These are phyloP conservation scores for Excalfactoria chinensis DNA, from an alignment of 2,113 vertebrate genomes.

Conservation along the genomic window DNA sequence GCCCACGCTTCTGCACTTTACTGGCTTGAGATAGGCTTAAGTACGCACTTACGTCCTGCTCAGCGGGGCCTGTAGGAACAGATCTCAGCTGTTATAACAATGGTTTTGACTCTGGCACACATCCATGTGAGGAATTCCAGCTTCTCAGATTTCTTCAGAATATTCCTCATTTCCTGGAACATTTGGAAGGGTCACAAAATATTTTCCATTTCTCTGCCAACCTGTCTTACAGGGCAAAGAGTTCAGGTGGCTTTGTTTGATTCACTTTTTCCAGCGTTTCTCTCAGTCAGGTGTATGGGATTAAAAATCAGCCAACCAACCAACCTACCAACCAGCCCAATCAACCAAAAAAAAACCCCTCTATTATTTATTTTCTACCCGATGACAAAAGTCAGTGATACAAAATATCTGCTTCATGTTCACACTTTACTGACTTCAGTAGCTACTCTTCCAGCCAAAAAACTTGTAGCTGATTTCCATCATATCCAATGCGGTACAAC, in stretches of 20 bases:
- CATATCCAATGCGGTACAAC: not conserved
- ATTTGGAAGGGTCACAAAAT: not conserved
- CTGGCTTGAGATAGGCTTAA: not conserved
- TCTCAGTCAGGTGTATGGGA: not conserved
- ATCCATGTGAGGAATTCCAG: not conserved
- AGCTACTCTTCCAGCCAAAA: not conserved
- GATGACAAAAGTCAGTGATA: not conserved
- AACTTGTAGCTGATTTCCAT: not conserved
- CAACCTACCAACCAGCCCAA: not conserved
- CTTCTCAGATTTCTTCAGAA: not conserved
- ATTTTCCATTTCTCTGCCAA: not conserved
- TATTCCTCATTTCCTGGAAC: slow-evolving; percentile 10
- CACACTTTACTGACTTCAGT: not conserved
- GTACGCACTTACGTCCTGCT: not conserved
- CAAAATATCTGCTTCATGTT: not conserved
- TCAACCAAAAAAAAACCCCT: not conserved
- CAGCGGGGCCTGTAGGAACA: not conserved
- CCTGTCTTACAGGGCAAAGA: not conserved
- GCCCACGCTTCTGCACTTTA: not conserved
- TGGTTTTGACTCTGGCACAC: not conserved
- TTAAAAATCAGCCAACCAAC: not conserved
- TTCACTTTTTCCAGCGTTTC: not conserved
- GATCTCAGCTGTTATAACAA: slow-evolving; percentile 47
- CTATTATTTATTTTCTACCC: not conserved
- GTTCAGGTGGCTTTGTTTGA: not conserved